Conservation (phyloP, 2,113 vertebrate species). For the Microtus pennsylvanicus region DNA sequence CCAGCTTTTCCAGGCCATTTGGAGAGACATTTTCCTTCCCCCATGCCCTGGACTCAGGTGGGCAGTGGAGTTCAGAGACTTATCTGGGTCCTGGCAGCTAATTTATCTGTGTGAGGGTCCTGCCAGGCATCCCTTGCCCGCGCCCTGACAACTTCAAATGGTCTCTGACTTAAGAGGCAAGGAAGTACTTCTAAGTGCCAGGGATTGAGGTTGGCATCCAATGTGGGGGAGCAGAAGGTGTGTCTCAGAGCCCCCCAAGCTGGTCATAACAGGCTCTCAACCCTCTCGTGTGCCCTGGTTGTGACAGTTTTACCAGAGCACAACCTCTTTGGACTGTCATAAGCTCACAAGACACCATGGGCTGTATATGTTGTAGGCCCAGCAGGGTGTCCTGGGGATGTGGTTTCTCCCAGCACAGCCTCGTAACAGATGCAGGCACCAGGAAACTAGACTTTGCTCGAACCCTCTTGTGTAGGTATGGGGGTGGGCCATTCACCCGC, state of each 20-base stretch:
- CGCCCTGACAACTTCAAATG: accelerated
- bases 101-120: accelerated
- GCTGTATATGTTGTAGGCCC: not conserved
- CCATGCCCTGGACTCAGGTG: not conserved
- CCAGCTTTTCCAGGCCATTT: accelerated
- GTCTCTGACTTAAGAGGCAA: accelerated
- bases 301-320: accelerated
- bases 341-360: not conserved
- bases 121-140: accelerated
- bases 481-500: not conserved
- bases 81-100: not conserved
- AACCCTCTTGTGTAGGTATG: not conserved
- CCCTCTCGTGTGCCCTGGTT: not conserved
- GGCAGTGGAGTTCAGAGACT: not conserved
- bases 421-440: not conserved
- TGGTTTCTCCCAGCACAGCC: not conserved
- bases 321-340: not conserved
- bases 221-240: not conserved
- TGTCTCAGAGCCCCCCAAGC: accelerated
- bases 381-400: not conserved
- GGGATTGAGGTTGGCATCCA: not conserved
- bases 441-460: not conserved
- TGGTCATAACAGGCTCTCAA: not conserved
- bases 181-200: not conserved
- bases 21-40: not conserved